Evolutionary conservation across 2,113 vertebrate species (phyloP), one percentile per base, ranked within the genome.

Genomic region (Pyxicephalus adspersus): DNA sequence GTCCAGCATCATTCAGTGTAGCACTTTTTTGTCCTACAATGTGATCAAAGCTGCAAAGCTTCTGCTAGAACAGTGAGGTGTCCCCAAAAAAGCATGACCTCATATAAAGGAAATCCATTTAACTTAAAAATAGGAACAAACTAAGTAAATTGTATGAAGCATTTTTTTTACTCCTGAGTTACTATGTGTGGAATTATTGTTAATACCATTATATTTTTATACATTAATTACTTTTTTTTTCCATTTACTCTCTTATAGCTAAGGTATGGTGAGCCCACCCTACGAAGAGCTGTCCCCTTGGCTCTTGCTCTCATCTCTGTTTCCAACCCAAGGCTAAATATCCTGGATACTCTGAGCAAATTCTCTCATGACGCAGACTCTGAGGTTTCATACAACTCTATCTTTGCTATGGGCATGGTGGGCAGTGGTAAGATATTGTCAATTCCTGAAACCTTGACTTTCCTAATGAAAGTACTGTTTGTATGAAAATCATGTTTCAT

Each of bases 391-490:
- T 97, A 99, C 89, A 99, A 99, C 85, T 98, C 97, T 79, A 99
- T 99, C 86, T 99, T 99, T 83, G 98, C 98, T 84, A 99, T 99
- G 98, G 98, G 98, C 87, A 97, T 99, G 96, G 97, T 99, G 86
- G 98, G 98, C 91, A 99, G 98, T 0, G 98, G 98, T 99, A 85
- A 95, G 96, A 38, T 25, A 20, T 54, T 50, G 15, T 38, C 23
- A 28, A 17, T 13, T 16, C 22, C 0, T 15, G 20, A 9, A 28
- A 31, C 5, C 26, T 1, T 52, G 1, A n/a, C 15, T 57, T 31
- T 57, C n/a, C n/a, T n/a, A n/a, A n/a, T n/a, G n/a, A n/a, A n/a
- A 1, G 9, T 55, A 1, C 28, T 0, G 34, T 18, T 34, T n/a
- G 25, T 25, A 13, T 60, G 3, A 74, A n/a, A 73, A 25, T 11